Evolutionary conservation across 1,140 invertebrate genomes (phyloP).

Genomic region (Rhynchophorus ferrugineus): DNA sequence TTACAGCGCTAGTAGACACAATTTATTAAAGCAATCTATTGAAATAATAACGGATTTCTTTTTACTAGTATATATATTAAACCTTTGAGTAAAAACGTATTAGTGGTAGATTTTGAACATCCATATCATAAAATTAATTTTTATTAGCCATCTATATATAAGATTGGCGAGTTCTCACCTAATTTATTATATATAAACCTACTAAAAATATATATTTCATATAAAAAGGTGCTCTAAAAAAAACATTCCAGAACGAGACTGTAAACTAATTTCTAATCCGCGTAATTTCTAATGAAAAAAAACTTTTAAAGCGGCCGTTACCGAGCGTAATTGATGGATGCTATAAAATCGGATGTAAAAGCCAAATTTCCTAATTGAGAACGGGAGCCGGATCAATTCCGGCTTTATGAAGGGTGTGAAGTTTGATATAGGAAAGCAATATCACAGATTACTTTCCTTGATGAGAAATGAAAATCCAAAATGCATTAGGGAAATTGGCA

Average conservation of each 20-base stretch:
- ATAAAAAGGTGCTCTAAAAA: no score
- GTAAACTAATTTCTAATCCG: constrained; percentile 13
- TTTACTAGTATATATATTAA: no score
- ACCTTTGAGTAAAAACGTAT: no score
- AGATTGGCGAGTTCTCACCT: no score
- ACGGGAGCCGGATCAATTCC: constrained; percentile 34
- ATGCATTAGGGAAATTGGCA: constrained; percentile 41
- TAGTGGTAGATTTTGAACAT: no score
- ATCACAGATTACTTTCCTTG: constrained; percentile 41
- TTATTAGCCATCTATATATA: no score
- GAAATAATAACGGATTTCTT: no score
- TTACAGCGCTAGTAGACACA: no score
- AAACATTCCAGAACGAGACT: not conserved
- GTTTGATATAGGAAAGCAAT: constrained; percentile 40
- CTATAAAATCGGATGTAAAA: constrained; percentile 36
- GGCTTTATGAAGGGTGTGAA: constrained; percentile 39
- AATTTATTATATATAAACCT: no score
- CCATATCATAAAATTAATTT: no score
- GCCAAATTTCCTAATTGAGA: constrained; percentile 39
- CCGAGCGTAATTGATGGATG: constrained; percentile 29
- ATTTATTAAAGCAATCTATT: no score
- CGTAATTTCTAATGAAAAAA: constrained; percentile 12
- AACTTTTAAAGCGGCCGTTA: constrained; percentile 14
- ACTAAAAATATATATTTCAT: no score
- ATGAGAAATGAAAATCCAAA: constrained; percentile 42